phyloP scores from a whole-genome alignment of 2,888 invertebrate species.

The Phymatocera aterrima region DNA sequence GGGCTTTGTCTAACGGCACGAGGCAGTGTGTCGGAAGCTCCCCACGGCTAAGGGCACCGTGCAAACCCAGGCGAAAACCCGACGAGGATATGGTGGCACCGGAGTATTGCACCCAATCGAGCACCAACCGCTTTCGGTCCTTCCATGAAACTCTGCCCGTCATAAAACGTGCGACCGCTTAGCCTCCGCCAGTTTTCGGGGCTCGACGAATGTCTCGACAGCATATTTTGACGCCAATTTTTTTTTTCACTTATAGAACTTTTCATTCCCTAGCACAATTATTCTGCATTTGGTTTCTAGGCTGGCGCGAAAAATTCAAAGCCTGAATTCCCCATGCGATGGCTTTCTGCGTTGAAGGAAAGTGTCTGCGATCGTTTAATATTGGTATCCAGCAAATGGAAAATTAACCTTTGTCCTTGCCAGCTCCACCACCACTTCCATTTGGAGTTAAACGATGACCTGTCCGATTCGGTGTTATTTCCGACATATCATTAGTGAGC shows the following conservation, averaged over 20 bases:
- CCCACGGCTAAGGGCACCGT: constrained; percentile 39
- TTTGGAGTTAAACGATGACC: constrained; percentile 40
- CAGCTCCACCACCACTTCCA: constrained; percentile 6
- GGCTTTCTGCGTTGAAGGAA: background rate
- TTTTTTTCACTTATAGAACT: background rate
- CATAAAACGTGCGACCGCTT: constrained; percentile 50
- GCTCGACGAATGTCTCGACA: background rate
- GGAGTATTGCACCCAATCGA: constrained; percentile 56
- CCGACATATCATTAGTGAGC: constrained; percentile 43
- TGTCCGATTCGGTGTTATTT: constrained; percentile 44
- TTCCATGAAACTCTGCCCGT: constrained; percentile 53
- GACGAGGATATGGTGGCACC: constrained; percentile 47
- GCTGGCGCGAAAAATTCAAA: background rate
- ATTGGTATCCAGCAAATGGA: background rate
- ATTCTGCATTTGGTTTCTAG: background rate
- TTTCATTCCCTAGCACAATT: no score
- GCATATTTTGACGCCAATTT: constrained; percentile 6
- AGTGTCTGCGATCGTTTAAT: constrained; percentile 2
- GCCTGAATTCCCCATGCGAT: background rate
- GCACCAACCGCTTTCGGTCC: constrained; percentile 56
- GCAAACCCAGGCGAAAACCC: constrained; percentile 12
- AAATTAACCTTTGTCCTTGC: constrained; percentile 3
- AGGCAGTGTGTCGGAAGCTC: constrained; percentile 50
- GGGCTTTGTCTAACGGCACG: constrained; percentile 62
- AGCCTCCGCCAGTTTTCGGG: background rate